Conservation (phyloP, 1,140 invertebrate species). For the Drosophila ficusphila region DNA sequence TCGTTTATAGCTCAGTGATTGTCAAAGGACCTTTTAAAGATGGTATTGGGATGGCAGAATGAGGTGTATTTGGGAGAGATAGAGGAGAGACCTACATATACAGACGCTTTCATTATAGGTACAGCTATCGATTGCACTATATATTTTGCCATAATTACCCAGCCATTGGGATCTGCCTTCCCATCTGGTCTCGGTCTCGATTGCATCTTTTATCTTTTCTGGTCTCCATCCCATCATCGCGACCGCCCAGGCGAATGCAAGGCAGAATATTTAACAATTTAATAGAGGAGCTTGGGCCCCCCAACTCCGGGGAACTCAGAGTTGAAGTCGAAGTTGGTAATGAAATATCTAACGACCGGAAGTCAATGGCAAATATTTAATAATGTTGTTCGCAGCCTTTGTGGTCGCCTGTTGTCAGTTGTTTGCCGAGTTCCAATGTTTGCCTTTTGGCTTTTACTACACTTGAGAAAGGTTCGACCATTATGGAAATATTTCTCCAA, state of each 20-base stretch:
- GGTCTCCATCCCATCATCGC: not conserved
- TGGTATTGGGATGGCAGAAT: not conserved
- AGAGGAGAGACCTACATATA: conserved; percentile 7
- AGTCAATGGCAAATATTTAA: conserved; percentile 82
- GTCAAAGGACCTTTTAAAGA: conserved; percentile 61
- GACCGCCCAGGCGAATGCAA: conserved; percentile 26
- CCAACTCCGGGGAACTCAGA: conserved; percentile 11
- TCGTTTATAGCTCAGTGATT: conserved; percentile 40
- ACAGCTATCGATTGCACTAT: conserved; percentile 40
- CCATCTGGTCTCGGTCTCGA: conserved; percentile 39
- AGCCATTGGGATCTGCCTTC: conserved; percentile 15
- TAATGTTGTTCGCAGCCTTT: conserved; percentile 72
- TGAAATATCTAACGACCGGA: conserved; percentile 83
- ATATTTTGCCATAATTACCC: conserved; percentile 40
- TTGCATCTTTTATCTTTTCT: conserved; percentile 31
- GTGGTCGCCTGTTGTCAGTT: conserved; percentile 51
- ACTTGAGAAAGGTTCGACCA: too few relatives aligned
- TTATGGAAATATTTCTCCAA: not conserved
- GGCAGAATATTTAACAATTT: conserved; percentile 53
- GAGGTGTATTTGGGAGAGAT: not conserved
- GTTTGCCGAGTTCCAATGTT: conserved; percentile 18
- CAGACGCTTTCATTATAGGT: conserved; percentile 27
- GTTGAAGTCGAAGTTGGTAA: conserved; percentile 66
- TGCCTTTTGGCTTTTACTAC: conserved; percentile 38
- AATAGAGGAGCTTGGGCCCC: conserved; percentile 37